These are phyloP conservation scores for Meandrusa payeni DNA, from an alignment of 2,888 invertebrate genomes.

Conservation along the genomic window DNA sequence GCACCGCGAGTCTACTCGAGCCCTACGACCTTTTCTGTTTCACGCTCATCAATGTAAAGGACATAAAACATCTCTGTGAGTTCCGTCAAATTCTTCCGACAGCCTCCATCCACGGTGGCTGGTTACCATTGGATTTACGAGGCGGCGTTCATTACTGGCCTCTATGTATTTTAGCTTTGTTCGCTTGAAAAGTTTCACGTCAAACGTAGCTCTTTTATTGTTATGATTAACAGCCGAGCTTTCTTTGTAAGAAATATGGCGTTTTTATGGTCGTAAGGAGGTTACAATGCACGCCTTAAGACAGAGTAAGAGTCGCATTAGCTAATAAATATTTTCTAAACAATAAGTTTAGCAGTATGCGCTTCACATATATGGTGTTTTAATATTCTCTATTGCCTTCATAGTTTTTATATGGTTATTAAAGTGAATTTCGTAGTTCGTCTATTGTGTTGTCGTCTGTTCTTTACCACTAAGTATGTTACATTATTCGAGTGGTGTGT, in stretches of 20 bases:
- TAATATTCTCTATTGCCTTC: slow-evolving; percentile 5
- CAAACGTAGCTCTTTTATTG: slow-evolving; percentile 37
- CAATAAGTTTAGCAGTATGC: slow-evolving; percentile 9
- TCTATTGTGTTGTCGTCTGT: no score
- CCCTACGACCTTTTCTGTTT: slow-evolving; percentile 47
- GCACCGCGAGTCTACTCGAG: slow-evolving; percentile 22
- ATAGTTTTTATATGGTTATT: not conserved
- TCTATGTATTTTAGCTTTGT: slow-evolving; percentile 44
- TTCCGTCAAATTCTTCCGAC: slow-evolving; percentile 54
- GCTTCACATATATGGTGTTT: slow-evolving; percentile 2
- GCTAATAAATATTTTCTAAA: slow-evolving; percentile 25
- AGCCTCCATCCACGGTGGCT: slow-evolving; percentile 41
- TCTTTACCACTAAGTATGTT: no score
- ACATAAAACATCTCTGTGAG: slow-evolving; percentile 59
- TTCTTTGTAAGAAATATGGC: slow-evolving; percentile 24
- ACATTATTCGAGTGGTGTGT: no score
- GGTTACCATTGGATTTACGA: slow-evolving; percentile 58
- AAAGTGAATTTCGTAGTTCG: no score
- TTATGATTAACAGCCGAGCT: slow-evolving; percentile 36
- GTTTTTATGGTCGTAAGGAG: slow-evolving; percentile 20
- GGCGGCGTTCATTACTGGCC: slow-evolving; percentile 49
- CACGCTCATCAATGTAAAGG: slow-evolving; percentile 64
- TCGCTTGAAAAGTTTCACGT: slow-evolving; percentile 31
- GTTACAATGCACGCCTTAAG: slow-evolving; percentile 13
- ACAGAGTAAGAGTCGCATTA: slow-evolving; percentile 10